phyloP scores from a whole-genome alignment of 2,113 vertebrate genomes.

The Calonectris borealis region DNA sequence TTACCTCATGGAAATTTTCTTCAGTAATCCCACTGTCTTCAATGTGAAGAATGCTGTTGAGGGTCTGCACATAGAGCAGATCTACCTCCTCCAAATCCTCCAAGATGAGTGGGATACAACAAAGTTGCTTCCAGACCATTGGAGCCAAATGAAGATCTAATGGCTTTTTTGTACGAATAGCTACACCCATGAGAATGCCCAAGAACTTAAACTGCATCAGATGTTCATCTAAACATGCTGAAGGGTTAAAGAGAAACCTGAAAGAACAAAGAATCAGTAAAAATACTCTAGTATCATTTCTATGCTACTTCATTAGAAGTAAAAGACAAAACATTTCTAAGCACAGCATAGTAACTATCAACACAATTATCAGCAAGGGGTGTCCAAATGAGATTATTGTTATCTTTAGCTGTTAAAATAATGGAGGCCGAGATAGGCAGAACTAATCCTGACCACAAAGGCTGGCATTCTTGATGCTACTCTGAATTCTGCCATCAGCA shows the following conservation, averaged over 20 bases:
- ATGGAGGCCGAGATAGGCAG: not conserved
- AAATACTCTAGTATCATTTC: not conserved
- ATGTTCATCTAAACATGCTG: slow-evolving; percentile 82
- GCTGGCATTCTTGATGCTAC: not conserved
- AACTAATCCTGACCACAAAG: not conserved
- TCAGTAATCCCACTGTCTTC: slow-evolving; percentile 89
- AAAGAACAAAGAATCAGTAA: not conserved
- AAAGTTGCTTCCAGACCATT: slow-evolving; percentile 88
- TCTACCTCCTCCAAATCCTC: slow-evolving; percentile 88
- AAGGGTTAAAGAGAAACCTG: slow-evolving; percentile 86
- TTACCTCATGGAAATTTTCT: slow-evolving; percentile 88
- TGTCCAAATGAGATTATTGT: not conserved
- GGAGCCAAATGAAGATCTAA: slow-evolving; percentile 86
- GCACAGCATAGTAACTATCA: not conserved
- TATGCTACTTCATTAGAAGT: not conserved
- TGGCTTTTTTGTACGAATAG: slow-evolving; percentile 87
- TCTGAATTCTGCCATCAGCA: not conserved
- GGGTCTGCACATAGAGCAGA: slow-evolving; percentile 86
- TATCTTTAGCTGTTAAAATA: not conserved
- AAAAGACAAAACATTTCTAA: not conserved
- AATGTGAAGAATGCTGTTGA: slow-evolving; percentile 92
- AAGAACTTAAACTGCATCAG: slow-evolving; percentile 87
- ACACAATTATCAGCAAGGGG: not conserved
- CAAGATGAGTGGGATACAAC: slow-evolving; percentile 83
- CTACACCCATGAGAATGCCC: slow-evolving; percentile 88